Conservation (phyloP, 2,113 vertebrate genomes). For the Spheniscus mendiculus region DNA sequence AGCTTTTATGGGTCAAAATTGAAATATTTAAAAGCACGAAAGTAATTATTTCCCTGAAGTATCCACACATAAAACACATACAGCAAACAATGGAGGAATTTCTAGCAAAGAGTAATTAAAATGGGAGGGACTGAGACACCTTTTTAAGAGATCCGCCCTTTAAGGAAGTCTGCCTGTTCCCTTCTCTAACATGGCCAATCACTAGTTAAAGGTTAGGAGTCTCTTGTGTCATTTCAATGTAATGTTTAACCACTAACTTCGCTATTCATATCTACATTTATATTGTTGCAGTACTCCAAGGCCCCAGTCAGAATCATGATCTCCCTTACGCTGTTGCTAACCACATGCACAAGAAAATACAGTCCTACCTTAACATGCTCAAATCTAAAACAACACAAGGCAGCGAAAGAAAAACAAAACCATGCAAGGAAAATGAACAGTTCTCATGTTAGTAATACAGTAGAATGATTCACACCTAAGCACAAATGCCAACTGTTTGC, state of each 20-base stretch:
- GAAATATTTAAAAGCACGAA: background rate
- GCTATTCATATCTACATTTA: background rate
- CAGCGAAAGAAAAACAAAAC: background rate
- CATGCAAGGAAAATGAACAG: background rate
- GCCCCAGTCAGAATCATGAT: background rate
- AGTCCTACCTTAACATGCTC: background rate
- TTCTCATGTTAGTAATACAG: background rate
- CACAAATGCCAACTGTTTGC: background rate
- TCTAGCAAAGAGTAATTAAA: background rate
- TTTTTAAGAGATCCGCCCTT: background rate
- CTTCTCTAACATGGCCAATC: background rate
- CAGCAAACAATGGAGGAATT: background rate
- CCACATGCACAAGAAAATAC: background rate
- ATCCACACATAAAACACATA: background rate
- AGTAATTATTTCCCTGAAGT: background rate
- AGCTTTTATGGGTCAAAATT: background rate
- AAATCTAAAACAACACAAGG: background rate
- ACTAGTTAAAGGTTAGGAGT: background rate
- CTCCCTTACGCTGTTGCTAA: background rate
- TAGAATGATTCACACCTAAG: background rate
- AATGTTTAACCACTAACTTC: background rate
- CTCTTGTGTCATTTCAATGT: background rate
- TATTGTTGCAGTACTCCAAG: background rate
- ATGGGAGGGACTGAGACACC: background rate
- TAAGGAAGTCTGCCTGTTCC: background rate